phyloP scores from a whole-genome alignment of 1,140 invertebrate genomes.

The Drosophila littoralis region DNA sequence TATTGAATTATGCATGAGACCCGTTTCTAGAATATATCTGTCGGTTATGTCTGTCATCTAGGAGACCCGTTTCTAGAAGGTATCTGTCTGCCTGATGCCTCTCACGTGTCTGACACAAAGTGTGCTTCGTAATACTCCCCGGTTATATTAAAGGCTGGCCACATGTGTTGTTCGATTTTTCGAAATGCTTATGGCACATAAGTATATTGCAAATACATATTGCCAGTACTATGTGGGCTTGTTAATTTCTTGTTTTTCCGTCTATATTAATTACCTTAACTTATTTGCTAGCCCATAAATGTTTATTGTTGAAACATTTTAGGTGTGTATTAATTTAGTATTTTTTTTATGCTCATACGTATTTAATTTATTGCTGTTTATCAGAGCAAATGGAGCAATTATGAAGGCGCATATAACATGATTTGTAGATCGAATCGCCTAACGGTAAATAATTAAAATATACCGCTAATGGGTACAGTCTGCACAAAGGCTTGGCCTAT shows the following conservation, averaged over 20 bases:
- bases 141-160: background rate
- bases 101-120: background rate
- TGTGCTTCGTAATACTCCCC: background rate
- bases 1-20: slow-evolving; percentile 43
- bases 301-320: slow-evolving; percentile 33
- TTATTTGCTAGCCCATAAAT: slow-evolving; percentile 26
- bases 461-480: slow-evolving; percentile 17
- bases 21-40: slow-evolving; percentile 5
- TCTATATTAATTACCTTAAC: slow-evolving; percentile 12
- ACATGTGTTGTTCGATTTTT: background rate
- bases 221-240: background rate
- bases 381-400: slow-evolving; percentile 23
- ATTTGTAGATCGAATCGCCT: slow-evolving; percentile 27
- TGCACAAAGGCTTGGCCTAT: background rate
- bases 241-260: background rate
- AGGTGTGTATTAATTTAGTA: background rate
- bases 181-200: background rate
- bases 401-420: background rate
- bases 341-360: slow-evolving; percentile 1
- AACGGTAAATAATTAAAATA: slow-evolving; percentile 5
- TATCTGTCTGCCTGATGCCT: background rate
- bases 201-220: background rate
- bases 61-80: slow-evolving; percentile 4
- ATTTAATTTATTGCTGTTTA: slow-evolving; percentile 47
- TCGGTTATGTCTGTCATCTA: slow-evolving; percentile 3